Conservation (phyloP, 2,888 invertebrate genomes). For the Pseudococcus longispinus region DNA sequence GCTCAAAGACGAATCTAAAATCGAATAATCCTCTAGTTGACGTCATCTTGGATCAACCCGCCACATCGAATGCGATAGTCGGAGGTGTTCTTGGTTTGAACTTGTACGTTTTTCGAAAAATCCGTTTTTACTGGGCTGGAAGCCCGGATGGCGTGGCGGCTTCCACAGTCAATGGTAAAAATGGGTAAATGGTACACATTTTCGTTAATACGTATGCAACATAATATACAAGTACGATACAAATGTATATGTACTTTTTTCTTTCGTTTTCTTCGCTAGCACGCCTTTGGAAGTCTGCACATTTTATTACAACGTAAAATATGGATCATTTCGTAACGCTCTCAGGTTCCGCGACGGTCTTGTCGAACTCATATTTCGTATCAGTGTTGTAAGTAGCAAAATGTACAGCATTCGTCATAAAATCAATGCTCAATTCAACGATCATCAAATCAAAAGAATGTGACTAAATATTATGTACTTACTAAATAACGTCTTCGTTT, state of each 20-base stretch:
- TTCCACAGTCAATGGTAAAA: not conserved
- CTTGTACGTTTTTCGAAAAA: not conserved
- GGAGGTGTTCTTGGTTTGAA: not conserved
- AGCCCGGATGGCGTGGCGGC: not conserved
- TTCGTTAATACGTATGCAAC: too few relatives aligned
- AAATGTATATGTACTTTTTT: not conserved
- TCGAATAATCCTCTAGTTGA: not conserved
- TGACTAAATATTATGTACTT: too few relatives aligned
- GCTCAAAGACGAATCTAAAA: not conserved
- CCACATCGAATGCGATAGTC: not conserved
- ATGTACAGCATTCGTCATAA: not conserved
- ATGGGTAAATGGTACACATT: conserved; percentile 1
- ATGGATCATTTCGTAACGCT: conserved; percentile 6
- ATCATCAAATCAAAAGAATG: too few relatives aligned
- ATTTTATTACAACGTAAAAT: not conserved
- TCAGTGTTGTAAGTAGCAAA: not conserved
- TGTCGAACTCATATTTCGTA: not conserved
- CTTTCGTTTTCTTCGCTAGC: not conserved
- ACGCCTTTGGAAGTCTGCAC: not conserved
- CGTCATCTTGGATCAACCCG: not conserved
- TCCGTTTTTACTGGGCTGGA: not conserved
- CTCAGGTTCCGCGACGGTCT: not conserved
- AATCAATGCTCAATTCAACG: not conserved
- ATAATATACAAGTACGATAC: too few relatives aligned
- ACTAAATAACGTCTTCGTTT: not conserved